phyloP scores from a whole-genome alignment of 2,797 vertebrate species.

The Pseudochirops cupreus region DNA sequence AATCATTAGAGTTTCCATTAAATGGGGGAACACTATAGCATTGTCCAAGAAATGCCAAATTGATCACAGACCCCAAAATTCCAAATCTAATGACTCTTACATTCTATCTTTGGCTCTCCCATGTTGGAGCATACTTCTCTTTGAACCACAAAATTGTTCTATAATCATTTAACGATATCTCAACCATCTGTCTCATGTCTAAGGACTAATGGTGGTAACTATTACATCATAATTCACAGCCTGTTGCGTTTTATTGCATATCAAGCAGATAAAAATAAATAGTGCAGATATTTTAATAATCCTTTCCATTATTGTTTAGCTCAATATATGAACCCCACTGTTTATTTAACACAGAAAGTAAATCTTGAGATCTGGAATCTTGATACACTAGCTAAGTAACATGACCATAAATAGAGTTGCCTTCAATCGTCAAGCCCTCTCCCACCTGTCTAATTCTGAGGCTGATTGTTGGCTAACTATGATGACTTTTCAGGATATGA shows the following conservation, averaged over 20 bases:
- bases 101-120: constrained; percentile 31
- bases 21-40: neutral
- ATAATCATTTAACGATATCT: constrained; percentile 29
- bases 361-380: constrained; percentile 29
- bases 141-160: constrained; percentile 28
- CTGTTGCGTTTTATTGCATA: constrained; percentile 49
- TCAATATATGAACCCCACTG: constrained; percentile 10
- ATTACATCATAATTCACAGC: constrained; percentile 53
- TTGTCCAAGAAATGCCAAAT: constrained; percentile 17
- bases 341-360: constrained; percentile 47
- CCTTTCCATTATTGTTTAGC: constrained; percentile 46
- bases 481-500: constrained; percentile 10
- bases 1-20: neutral
- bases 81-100: constrained; percentile 24
- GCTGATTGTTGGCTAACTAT: constrained; percentile 1
- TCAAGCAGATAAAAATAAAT: constrained; percentile 65
- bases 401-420: neutral
- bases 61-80: constrained; percentile 51
- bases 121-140: constrained; percentile 6
- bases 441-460: constrained; percentile 27
- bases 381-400: constrained; percentile 11
- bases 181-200: constrained; percentile 33
- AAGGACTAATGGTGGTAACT: constrained; percentile 35
- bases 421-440: neutral
- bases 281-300: constrained; percentile 57